Conservation (phyloP, 2,797 vertebrate species). For the Bufotes viridis region DNA sequence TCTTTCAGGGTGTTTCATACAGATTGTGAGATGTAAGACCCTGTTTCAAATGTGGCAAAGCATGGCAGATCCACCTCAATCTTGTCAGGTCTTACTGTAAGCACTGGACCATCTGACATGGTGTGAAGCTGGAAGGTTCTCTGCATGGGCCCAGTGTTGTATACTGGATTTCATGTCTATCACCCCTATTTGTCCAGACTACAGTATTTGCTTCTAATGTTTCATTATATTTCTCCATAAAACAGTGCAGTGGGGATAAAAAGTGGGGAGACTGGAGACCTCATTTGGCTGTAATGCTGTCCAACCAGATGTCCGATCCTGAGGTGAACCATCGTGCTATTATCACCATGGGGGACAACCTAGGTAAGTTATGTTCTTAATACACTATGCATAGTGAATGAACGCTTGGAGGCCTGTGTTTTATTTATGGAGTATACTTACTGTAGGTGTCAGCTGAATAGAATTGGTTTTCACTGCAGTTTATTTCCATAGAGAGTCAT, state of each 20-base stretch:
- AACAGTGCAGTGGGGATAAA: conserved; percentile 77
- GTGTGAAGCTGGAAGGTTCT: not conserved
- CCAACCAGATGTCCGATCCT: conserved; percentile 80
- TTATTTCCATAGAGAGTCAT: not conserved
- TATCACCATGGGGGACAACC: conserved; percentile 84
- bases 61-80: not conserved
- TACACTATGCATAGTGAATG: not conserved
- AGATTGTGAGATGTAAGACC: not conserved
- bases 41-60: no score
- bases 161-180: not conserved
- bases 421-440: not conserved
- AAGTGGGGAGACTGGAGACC: conserved; percentile 90
- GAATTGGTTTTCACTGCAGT: not conserved
- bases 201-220: not conserved
- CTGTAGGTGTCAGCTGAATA: not conserved
- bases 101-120: not conserved
- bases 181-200: not conserved
- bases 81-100: not conserved
- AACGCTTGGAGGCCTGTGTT: not conserved
- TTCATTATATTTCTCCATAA: not conserved
- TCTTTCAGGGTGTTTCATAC: no score
- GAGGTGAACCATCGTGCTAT: conserved; percentile 77
- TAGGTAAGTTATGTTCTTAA: conserved; percentile 76
- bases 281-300: conserved; percentile 88
- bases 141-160: not conserved